Evolutionary conservation across 2,888 invertebrate genomes (phyloP).

Genomic region (Eretmocerus hayati): DNA sequence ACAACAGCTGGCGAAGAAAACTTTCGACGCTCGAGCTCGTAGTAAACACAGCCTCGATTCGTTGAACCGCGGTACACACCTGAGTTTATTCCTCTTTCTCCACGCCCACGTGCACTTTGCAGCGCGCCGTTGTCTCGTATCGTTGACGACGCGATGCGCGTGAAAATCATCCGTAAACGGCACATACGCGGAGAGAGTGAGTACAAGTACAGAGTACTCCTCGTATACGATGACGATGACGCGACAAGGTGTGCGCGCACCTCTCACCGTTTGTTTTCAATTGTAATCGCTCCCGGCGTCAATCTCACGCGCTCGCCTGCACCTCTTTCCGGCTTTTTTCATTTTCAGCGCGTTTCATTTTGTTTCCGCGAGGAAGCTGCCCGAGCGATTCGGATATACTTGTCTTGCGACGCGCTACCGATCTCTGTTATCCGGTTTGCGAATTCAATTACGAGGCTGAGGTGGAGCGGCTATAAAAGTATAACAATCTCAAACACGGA

Average conservation of each 20-base stretch:
- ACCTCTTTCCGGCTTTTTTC: conserved; percentile 9
- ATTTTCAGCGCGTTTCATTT: not conserved
- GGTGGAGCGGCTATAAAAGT: no score
- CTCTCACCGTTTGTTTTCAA: not conserved
- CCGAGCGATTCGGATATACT: not conserved
- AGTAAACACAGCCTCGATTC: conserved; percentile 13
- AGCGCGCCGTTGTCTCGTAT: no score
- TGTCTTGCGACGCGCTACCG: no score
- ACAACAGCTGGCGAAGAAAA: conserved; percentile 5
- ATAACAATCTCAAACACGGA: no score
- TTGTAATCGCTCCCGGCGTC: conserved; percentile 2
- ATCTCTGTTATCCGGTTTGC: no score
- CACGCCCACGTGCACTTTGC: no score
- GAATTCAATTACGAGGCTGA: no score
- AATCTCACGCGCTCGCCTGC: conserved; percentile 9
- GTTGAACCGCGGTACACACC: conserved; percentile 1
- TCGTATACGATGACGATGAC: no score
- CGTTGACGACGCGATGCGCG: no score
- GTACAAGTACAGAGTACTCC: not conserved
- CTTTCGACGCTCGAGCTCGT: conserved; percentile 6
- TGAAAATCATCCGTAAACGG: not conserved
- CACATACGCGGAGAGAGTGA: not conserved
- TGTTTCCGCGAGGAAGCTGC: not conserved
- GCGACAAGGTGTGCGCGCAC: no score
- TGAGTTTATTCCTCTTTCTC: conserved; percentile 5